Base-by-base conservation (phyloP, 2,797 vertebrate species). In the Anas capensis region DNA sequence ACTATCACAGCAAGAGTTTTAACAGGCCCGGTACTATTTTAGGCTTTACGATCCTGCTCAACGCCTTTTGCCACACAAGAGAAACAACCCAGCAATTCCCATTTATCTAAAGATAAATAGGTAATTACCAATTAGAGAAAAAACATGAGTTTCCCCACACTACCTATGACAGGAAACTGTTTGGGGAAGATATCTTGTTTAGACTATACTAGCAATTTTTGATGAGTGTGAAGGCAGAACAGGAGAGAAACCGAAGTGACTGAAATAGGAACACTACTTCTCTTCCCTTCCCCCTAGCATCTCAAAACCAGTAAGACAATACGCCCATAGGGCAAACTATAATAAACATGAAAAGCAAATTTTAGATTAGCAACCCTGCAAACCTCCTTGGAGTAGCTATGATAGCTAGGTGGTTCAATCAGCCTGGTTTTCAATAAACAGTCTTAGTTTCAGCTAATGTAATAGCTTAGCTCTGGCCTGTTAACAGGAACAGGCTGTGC, bases 341-440 rank as follows among this genome's bases (percentile, higher is more conserved):
- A 53, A 61, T 26, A 38, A 56, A 53, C 73, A n/a, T 8, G 24
- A 75, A 68, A 78, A 86, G 8, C 9, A 54, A 70, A 5, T 20
- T 61, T 81, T 42, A 34, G 20, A 49, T 53, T 31, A 82, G 42
- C 31, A 82, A 5, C 31, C 42, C 38, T 38, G 31, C 8, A 40
- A 46, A 7, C 15, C 27, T 76, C 58, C 38, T 16, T 58, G 15
- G 11, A 27, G 18, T 24, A 61, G 36, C 34, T 86, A 56, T 27
- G 34, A 64, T 8, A 72, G 11, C 27, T 38, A 12, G 3, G 14
- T 26, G 38, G 42, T n/a, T 78, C 69, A 11, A 14, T 0, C 0
- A 36, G 15, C 38, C 54, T 78, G n/a, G 16, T 36, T 75, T 44
- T 31, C 65, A 40, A 36, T 4, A 27, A 3, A 10, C 31, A 40